Percentiles rank a stretch among this genome's conserved stretches.
These are phyloP conservation scores for Orientallactaga bullata DNA, from an alignment of 2,113 vertebrate genomes.

Conservation along the genomic window DNA sequence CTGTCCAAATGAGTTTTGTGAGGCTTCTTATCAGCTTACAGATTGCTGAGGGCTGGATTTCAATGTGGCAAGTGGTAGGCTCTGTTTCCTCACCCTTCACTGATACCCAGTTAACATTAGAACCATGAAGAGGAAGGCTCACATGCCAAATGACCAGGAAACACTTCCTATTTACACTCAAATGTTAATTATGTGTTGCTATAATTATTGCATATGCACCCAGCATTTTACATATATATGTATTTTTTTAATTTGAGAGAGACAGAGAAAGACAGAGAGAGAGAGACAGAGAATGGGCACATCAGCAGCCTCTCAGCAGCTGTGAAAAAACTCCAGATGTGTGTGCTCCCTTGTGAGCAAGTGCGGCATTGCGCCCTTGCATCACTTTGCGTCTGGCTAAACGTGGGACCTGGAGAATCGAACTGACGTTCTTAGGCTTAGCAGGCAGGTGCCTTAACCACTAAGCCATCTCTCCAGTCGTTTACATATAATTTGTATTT, in stretches of 20 bases:
- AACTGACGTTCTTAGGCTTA: too few species aligned
- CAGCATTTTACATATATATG: background rate
- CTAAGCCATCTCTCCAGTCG: too few species aligned
- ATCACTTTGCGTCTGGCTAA: too few species aligned
- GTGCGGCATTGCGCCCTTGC: too few species aligned
- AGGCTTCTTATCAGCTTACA: background rate
- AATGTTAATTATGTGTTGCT: background rate
- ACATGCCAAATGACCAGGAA: background rate
- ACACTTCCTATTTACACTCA: background rate
- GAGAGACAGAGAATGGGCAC: too few species aligned
- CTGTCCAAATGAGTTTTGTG: background rate
- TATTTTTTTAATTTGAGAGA: too few species aligned
- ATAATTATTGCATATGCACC: background rate
- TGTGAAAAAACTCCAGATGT: too few species aligned
- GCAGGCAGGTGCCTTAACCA: too few species aligned
- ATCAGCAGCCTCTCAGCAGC: too few species aligned
- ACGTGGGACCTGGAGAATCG: too few species aligned
- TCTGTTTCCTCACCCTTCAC: background rate
- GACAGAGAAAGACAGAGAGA: too few species aligned
- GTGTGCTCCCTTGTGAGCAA: too few species aligned
- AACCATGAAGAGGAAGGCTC: background rate
- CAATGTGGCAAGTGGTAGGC: background rate
- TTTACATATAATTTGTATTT: constrained; percentile 28
- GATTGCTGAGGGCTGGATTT: background rate
- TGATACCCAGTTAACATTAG: background rate